Evolutionary conservation across 2,113 vertebrate species (phyloP).

Genomic region (Dendrocopos noguchii): DNA sequence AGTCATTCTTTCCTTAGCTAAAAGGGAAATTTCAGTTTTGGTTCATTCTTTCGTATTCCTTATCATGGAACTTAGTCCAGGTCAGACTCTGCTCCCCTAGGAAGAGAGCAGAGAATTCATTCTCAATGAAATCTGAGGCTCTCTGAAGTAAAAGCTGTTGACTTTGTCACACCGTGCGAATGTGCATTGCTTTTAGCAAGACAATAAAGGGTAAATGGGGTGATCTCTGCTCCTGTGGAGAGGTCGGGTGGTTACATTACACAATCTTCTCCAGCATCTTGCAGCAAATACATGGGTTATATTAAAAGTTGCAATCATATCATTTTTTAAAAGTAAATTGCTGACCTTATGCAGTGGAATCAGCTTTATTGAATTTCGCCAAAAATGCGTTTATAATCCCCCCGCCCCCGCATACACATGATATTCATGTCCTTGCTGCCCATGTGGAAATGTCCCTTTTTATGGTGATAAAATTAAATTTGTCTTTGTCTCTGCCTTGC

Average conservation of each 20-base stretch:
- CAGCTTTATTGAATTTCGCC: constrained; percentile 89
- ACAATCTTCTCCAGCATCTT: constrained; percentile 77
- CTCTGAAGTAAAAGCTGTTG: constrained; percentile 51
- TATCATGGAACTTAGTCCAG: not conserved
- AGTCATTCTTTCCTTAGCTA: not conserved
- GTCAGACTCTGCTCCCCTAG: not conserved
- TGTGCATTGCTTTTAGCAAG: constrained; percentile 70
- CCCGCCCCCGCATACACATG: constrained; percentile 67
- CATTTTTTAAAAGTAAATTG: constrained; percentile 84
- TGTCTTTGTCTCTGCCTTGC: constrained; percentile 68
- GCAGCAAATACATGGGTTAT: constrained; percentile 83
- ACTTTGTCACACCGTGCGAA: constrained; percentile 53
- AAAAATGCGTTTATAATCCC: constrained; percentile 83
- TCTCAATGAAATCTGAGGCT: constrained; percentile 39
- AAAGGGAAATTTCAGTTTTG: not conserved
- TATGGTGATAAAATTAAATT: constrained; percentile 83
- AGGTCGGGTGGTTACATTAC: constrained; percentile 79
- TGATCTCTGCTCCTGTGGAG: constrained; percentile 71
- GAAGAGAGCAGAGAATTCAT: constrained; percentile 36
- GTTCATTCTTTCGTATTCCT: not conserved
- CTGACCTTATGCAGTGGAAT: constrained; percentile 88
- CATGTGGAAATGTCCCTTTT: constrained; percentile 80
- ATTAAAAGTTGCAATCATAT: constrained; percentile 86
- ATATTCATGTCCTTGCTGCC: constrained; percentile 83
- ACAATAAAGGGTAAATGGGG: constrained; percentile 76